Percentiles rank a stretch among this genome's conserved stretches.
Evolutionary conservation across 2,888 invertebrate species (phyloP).

Genomic region (Lepeophtheirus nordmannii): DNA sequence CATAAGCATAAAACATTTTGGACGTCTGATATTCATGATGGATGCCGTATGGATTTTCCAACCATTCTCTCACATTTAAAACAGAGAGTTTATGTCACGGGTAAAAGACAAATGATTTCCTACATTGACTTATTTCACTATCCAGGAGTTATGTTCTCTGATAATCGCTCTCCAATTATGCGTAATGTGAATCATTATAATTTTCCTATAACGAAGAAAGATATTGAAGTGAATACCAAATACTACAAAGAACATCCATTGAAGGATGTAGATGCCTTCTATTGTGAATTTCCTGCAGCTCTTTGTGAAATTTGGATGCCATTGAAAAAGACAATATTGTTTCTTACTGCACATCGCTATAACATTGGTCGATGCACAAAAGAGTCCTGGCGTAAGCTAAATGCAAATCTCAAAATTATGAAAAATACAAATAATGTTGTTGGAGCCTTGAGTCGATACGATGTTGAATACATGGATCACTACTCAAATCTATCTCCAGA

Average conservation of each 20-base stretch:
- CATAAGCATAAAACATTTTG: not conserved
- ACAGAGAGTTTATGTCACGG: not conserved
- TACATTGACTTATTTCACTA: too few species aligned
- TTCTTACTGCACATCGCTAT: conserved; percentile 11
- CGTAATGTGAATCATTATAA: too few species aligned
- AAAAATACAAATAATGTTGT: not conserved
- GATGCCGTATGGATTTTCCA: not conserved
- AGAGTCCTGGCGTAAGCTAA: not conserved
- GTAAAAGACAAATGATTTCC: too few species aligned
- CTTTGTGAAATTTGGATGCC: conserved; percentile 17
- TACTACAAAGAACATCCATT: too few species aligned
- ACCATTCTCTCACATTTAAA: not conserved
- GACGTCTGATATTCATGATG: conserved; percentile 11
- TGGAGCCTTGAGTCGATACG: conserved; percentile 7
- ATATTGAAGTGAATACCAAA: not conserved
- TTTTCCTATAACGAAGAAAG: not conserved
- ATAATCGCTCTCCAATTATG: too few species aligned
- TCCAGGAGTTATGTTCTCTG: too few species aligned
- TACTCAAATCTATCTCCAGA: not conserved
- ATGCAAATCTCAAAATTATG: not conserved
- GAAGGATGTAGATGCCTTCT: not conserved
- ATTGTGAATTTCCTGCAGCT: conserved; percentile 12
- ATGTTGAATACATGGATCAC: not conserved
- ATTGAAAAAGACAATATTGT: not conserved
- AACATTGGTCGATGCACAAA: conserved; percentile 9